Conservation (phyloP, 2,113 vertebrate species). For the Papio anubis region DNA sequence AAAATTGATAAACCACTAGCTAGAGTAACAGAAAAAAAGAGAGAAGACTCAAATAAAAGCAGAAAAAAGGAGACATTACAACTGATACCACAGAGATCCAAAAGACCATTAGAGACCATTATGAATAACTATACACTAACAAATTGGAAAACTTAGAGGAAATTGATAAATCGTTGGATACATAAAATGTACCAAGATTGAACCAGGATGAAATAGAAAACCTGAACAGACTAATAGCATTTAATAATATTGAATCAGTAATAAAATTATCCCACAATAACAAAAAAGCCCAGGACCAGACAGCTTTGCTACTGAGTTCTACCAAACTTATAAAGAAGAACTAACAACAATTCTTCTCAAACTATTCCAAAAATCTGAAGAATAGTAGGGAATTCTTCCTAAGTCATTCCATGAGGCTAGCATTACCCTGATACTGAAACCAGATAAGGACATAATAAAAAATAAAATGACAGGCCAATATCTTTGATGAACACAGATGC, state of each 20-base stretch:
- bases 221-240: background rate
- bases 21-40: background rate
- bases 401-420: background rate
- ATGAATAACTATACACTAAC: background rate
- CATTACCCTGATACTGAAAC: background rate
- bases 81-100: background rate
- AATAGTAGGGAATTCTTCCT: background rate
- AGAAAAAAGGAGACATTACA: background rate
- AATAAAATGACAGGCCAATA: background rate
- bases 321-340: background rate
- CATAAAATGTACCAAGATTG: background rate
- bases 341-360: background rate
- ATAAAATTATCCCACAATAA: background rate
- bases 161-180: background rate
- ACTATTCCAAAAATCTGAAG: background rate
- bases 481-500: background rate
- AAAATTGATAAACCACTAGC: background rate
- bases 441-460: background rate
- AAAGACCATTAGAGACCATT: background rate
- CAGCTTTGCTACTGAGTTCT: background rate
- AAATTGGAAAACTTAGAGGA: background rate
- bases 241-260: background rate
- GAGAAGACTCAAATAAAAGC: background rate
- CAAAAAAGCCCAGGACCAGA: background rate
- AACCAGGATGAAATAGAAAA: background rate